These are phyloP conservation scores for Oedothorax gibbosus DNA, from an alignment of 1,140 invertebrate species.

Conservation along the genomic window DNA sequence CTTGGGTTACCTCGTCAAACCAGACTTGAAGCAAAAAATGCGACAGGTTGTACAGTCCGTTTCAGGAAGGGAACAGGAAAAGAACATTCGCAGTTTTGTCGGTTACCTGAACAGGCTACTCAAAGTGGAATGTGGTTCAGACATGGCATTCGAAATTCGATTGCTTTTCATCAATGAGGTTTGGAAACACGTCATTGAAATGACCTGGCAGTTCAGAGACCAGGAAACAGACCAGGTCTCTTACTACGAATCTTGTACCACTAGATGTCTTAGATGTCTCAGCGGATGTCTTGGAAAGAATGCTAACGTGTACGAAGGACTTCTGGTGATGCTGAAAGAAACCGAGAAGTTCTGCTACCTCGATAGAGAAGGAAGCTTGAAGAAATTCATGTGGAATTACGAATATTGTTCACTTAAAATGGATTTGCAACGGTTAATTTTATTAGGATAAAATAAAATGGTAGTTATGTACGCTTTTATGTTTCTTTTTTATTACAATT, in stretches of 20 bases:
- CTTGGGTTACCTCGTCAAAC: neutral
- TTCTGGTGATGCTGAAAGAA: slow-evolving; percentile 20
- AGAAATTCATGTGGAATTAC: neutral
- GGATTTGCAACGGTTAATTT: neutral
- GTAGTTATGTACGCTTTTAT: too few species aligned
- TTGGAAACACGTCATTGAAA: slow-evolving; percentile 2
- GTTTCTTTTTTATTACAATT: too few species aligned
- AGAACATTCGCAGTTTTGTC: neutral
- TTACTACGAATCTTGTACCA: neutral
- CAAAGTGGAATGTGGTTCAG: neutral
- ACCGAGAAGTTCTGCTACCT: slow-evolving; percentile 36
- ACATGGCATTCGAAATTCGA: slow-evolving; percentile 45
- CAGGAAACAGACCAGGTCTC: too few species aligned
- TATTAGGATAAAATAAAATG: too few species aligned
- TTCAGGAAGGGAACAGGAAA: neutral
- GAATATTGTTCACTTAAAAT: neutral
- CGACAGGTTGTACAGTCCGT: neutral
- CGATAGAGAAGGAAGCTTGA: slow-evolving; percentile 31
- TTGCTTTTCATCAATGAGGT: slow-evolving; percentile 22
- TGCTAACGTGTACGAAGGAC: neutral
- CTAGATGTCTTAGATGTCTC: neutral
- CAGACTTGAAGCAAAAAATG: neutral
- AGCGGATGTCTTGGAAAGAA: neutral
- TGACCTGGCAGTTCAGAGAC: neutral
- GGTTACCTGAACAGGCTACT: slow-evolving; percentile 5